Conservation (phyloP, 2,888 invertebrate species). For the Oscheius sp. region DNA sequence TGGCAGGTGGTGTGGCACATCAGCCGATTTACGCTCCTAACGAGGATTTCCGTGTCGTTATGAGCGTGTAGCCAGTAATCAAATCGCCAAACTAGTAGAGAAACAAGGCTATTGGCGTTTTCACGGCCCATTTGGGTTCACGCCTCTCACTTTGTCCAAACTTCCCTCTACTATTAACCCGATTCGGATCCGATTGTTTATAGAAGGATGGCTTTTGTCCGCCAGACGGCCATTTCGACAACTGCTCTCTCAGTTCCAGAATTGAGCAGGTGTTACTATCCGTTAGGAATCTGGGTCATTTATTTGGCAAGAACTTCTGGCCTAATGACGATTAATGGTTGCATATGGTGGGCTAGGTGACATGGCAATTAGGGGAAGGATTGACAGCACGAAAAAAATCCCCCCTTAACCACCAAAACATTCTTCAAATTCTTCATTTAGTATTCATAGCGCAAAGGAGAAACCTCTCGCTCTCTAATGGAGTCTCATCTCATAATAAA, state of each 20-base stretch:
- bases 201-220: neutral
- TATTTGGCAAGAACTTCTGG: conserved; percentile 5
- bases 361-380: conserved; percentile 10
- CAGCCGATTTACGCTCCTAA: conserved; percentile 14
- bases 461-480: conserved; percentile 5
- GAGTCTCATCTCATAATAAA: conserved; percentile 10
- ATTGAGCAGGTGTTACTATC: too few relatives aligned
- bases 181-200: neutral
- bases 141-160: neutral
- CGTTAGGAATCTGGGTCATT: too few relatives aligned
- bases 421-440: too few relatives aligned
- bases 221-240: neutral
- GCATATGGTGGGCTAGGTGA: conserved; percentile 15
- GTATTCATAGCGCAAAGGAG: too few relatives aligned
- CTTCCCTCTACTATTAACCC: neutral
- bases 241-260: too few relatives aligned
- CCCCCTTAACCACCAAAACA: too few relatives aligned
- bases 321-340: conserved; percentile 26
- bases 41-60: conserved; percentile 30
- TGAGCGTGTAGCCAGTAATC: conserved; percentile 29
- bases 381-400: neutral
- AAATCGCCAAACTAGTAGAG: conserved; percentile 26
- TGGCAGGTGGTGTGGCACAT: conserved; percentile 25
- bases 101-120: conserved; percentile 11
- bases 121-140: conserved; percentile 22